phyloP scores from a whole-genome alignment of 2,888 invertebrate genomes.

The Morpho deidamia region DNA sequence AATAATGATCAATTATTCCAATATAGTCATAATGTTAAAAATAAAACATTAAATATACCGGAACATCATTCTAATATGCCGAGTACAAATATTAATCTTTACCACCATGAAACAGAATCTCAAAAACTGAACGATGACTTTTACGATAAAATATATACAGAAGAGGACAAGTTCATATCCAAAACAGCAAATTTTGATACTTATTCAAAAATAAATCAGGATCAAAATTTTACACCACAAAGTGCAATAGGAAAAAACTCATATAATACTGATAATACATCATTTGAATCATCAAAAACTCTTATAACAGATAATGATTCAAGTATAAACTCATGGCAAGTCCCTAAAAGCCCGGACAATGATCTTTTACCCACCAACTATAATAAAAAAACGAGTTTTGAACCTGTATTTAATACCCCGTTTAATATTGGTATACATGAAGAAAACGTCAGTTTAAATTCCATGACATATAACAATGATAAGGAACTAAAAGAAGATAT shows the following conservation, averaged over 20 bases:
- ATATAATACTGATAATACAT: slow-evolving; percentile 47
- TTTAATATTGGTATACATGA: slow-evolving; percentile 27
- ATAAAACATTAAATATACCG: neutral
- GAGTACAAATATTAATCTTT: neutral
- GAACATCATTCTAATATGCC: neutral
- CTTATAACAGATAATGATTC: slow-evolving; percentile 20
- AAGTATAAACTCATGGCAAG: slow-evolving; percentile 5
- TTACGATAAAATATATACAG: neutral
- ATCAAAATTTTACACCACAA: slow-evolving; percentile 42
- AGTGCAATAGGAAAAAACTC: slow-evolving; percentile 50
- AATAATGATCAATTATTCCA: neutral
- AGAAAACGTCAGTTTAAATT: slow-evolving; percentile 25
- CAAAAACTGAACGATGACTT: slow-evolving; percentile 1
- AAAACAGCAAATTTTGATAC: slow-evolving; percentile 1
- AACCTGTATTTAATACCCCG: neutral
- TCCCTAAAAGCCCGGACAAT: neutral
- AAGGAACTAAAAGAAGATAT: slow-evolving; percentile 21
- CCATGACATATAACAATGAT: slow-evolving; percentile 21
- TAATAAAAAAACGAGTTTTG: neutral
- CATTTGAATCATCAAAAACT: slow-evolving; percentile 41
- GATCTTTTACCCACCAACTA: slow-evolving; percentile 4
- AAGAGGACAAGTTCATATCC: neutral
- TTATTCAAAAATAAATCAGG: slow-evolving; percentile 43
- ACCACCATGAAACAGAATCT: neutral
- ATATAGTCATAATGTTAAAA: neutral